Percentiles rank a stretch among this genome's conserved stretches.
These are phyloP conservation scores for Octomys mimax DNA, from an alignment of 2,797 vertebrate species.

Conservation along the genomic window DNA sequence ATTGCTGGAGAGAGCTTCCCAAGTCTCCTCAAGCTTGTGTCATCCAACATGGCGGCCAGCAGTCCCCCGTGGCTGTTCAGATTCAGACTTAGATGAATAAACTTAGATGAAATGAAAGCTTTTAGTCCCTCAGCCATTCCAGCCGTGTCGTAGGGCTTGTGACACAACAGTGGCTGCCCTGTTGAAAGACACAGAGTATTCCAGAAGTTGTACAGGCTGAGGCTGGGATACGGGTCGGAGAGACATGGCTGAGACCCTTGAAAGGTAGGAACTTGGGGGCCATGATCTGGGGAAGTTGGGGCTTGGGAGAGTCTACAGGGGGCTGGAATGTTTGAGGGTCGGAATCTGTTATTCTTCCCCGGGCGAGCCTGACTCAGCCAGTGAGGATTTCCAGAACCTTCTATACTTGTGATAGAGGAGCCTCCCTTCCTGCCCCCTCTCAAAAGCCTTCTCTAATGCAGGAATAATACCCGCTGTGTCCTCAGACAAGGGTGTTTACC, in stretches of 20 bases:
- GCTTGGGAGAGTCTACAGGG: not conserved
- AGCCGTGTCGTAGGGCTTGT: not conserved
- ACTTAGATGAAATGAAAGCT: not conserved
- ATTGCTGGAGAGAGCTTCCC: accelerated
- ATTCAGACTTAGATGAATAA: not conserved
- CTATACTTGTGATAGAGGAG: not conserved
- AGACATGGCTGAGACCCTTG: not conserved
- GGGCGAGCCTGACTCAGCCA: not conserved
- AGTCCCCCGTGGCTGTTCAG: not conserved
- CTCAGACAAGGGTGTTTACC: not conserved
- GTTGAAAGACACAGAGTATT: accelerated
- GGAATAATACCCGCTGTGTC: not conserved
- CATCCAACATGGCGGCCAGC: accelerated
- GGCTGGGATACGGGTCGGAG: not conserved
- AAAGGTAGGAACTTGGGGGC: not conserved
- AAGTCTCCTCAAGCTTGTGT: not conserved
- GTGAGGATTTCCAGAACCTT: not conserved
- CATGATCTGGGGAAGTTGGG: not conserved
- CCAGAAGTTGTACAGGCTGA: not conserved
- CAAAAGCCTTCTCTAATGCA: not conserved
- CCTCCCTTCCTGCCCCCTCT: accelerated
- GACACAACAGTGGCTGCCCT: accelerated
- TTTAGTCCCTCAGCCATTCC: not conserved
- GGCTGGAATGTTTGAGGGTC: too few relatives aligned
- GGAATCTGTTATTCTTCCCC: not conserved